Percentiles rank a stretch among this genome's conserved stretches.
Evolutionary conservation across 2,797 vertebrate species (phyloP).

Genomic region (Zenarchopterus dispar): DNA sequence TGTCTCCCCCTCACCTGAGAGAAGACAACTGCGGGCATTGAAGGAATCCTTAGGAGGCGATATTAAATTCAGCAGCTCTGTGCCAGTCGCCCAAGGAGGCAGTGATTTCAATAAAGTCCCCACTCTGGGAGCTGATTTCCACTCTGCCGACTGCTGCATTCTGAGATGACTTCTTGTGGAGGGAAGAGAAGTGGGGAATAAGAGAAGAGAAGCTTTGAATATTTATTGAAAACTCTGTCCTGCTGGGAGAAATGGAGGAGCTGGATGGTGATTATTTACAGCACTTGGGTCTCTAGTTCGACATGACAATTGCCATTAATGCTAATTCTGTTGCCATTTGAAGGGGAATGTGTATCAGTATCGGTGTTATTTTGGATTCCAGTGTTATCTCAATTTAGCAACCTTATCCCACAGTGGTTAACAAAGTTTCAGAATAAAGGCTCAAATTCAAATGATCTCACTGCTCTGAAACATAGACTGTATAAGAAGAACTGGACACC

Average conservation of each 20-base stretch:
- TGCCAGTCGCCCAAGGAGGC: constrained; percentile 29
- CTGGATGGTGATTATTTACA: not conserved
- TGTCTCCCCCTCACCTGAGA: constrained; percentile 45
- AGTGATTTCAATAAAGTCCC: constrained; percentile 54
- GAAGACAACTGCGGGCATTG: constrained; percentile 51
- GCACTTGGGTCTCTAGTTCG: not conserved
- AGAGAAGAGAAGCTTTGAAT: constrained; percentile 36
- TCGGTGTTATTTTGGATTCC: too few species aligned
- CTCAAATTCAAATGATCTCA: too few species aligned
- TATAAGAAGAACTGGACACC: too few species aligned
- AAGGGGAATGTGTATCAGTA: too few species aligned
- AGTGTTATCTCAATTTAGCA: too few species aligned
- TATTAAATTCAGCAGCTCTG: constrained; percentile 58
- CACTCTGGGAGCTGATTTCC: constrained; percentile 47
- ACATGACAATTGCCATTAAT: not conserved
- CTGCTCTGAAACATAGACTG: too few species aligned
- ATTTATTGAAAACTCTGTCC: constrained; percentile 33
- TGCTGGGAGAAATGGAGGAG: constrained; percentile 4
- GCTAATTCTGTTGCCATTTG: not conserved
- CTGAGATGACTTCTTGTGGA: constrained; percentile 50
- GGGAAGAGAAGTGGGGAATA: constrained; percentile 37
- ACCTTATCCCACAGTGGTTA: too few species aligned
- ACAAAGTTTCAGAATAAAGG: too few species aligned
- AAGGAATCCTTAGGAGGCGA: constrained; percentile 60
- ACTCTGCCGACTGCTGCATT: constrained; percentile 24